A percentile compares a stretch with the other conserved stretches of the same genome.
phyloP scores from a whole-genome alignment of 2,797 vertebrate genomes.

The Podargus strigoides region DNA sequence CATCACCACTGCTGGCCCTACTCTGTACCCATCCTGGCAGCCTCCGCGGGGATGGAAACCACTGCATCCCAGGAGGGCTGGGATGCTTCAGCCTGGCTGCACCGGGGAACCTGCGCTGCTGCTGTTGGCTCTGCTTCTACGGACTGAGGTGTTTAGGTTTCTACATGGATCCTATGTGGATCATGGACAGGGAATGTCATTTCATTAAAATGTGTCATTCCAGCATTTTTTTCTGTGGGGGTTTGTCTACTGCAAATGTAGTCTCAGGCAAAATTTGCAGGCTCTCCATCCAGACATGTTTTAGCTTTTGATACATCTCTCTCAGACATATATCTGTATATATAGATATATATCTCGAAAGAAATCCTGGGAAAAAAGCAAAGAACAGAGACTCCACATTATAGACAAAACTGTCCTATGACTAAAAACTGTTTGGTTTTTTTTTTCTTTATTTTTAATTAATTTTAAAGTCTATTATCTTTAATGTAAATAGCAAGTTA shows the following conservation, averaged over 20 bases:
- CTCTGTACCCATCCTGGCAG: not conserved
- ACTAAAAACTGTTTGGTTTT: not conserved
- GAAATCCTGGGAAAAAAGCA: not conserved
- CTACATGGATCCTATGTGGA: not conserved
- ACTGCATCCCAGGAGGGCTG: not conserved
- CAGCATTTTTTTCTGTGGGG: not conserved
- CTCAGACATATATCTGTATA: not conserved
- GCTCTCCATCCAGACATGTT: not conserved
- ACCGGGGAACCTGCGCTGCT: not conserved
- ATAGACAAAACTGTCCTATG: not conserved
- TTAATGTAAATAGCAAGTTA: constrained; percentile 46
- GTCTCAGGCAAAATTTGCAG: not conserved
- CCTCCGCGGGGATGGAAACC: not conserved
- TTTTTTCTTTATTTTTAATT: not conserved
- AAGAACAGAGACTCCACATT: not conserved
- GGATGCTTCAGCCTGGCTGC: not conserved
- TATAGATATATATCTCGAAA: not conserved
- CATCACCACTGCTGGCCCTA: not conserved
- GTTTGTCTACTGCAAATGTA: not conserved
- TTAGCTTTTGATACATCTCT: constrained; percentile 17
- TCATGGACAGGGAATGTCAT: not conserved
- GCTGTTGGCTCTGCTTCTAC: not conserved
- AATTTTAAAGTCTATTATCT: not conserved
- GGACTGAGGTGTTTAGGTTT: not conserved
- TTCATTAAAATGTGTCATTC: not conserved